Conservation (phyloP, 2,797 vertebrate species). For the Menidia menidia region DNA sequence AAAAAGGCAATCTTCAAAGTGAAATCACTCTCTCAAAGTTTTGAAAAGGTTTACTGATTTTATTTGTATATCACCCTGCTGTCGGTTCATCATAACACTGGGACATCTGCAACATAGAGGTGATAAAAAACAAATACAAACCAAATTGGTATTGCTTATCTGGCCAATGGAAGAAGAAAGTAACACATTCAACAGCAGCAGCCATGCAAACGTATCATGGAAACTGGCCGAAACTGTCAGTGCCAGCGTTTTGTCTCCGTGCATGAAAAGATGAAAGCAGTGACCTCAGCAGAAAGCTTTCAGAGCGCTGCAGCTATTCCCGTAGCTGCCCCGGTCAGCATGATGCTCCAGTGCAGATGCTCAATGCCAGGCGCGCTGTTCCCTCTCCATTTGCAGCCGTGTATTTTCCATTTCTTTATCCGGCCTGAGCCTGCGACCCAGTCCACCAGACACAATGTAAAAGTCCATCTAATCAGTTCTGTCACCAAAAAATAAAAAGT, state of each 20-base stretch:
- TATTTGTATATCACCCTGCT: not conserved
- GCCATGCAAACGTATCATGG: constrained; percentile 75
- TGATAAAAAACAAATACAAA: not conserved
- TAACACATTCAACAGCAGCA: constrained; percentile 44
- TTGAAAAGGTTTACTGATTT: not conserved
- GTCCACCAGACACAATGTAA: constrained; percentile 78
- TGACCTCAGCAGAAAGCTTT: constrained; percentile 85
- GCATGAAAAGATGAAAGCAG: constrained; percentile 71
- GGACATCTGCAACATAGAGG: not conserved
- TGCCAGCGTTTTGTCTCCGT: constrained; percentile 77
- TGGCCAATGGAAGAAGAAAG: constrained; percentile 21
- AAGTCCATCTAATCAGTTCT: constrained; percentile 85
- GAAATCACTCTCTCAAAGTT: not conserved
- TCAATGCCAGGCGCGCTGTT: constrained; percentile 73
- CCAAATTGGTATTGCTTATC: constrained; percentile 5
- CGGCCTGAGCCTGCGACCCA: constrained; percentile 68
- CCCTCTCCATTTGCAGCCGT: constrained; percentile 73
- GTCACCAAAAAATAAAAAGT: constrained; percentile 63
- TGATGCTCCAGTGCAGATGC: constrained; percentile 79
- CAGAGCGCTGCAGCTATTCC: constrained; percentile 56
- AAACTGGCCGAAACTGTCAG: constrained; percentile 79
- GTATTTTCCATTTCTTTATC: constrained; percentile 85
- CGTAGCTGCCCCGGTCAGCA: constrained; percentile 75
- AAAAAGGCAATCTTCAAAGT: not conserved
- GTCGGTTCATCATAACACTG: not conserved